phyloP scores from a whole-genome alignment of 2,797 vertebrate species.

The Schizopygopsis malacanthus region DNA sequence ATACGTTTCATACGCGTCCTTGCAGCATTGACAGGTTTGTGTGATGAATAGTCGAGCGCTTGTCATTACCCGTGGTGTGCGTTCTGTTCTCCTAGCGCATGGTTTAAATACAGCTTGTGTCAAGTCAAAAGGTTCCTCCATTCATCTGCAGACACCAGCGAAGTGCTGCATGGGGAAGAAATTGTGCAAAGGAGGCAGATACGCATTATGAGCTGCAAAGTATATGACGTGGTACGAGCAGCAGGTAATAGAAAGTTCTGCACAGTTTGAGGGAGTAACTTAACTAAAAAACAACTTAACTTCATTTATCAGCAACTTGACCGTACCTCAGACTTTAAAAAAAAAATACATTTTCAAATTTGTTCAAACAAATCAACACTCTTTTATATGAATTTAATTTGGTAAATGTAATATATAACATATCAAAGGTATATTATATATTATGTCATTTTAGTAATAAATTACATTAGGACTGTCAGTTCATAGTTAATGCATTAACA shows the following conservation, averaged over 20 bases:
- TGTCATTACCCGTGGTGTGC: slow-evolving; percentile 35
- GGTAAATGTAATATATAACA: not conserved
- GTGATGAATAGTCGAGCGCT: slow-evolving; percentile 36
- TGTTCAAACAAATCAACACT: not conserved
- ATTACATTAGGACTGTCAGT: not conserved
- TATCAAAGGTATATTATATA: not conserved
- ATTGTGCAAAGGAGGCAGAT: slow-evolving; percentile 72
- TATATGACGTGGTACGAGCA: slow-evolving; percentile 65
- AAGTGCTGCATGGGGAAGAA: slow-evolving; percentile 72
- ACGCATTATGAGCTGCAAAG: slow-evolving; percentile 59
- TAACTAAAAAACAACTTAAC: not conserved
- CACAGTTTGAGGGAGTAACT: not conserved
- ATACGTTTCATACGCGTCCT: slow-evolving; percentile 28
- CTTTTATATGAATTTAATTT: not conserved
- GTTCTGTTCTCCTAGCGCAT: slow-evolving; percentile 54
- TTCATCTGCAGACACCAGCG: slow-evolving; percentile 68
- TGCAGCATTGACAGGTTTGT: slow-evolving; percentile 38
- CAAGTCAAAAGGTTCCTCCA: slow-evolving; percentile 68
- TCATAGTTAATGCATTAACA: not conserved
- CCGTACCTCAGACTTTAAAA: not conserved
- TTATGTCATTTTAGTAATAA: not conserved
- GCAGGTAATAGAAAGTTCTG: slow-evolving; percentile 25
- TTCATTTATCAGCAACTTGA: not conserved
- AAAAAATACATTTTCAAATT: not conserved
- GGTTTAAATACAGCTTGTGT: slow-evolving; percentile 60